A percentile compares a stretch with the other conserved stretches of the same genome.
These are phyloP conservation scores for Spatulosminthurus flaviceps DNA, from an alignment of 2,888 invertebrate species.

Conservation along the genomic window DNA sequence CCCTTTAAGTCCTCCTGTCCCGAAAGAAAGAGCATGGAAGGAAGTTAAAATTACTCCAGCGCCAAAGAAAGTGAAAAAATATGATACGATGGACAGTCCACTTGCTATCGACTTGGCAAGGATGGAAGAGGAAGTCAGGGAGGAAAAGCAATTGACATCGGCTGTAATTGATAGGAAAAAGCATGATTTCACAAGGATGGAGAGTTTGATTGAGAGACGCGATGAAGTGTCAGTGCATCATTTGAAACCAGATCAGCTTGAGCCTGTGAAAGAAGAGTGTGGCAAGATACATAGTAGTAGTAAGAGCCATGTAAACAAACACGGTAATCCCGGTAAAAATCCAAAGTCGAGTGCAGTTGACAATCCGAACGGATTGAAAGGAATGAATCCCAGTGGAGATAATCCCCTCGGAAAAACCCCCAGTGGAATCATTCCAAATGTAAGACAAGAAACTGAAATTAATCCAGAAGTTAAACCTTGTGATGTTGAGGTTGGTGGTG, in stretches of 20 bases:
- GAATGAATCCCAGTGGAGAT: background rate
- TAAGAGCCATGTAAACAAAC: background rate
- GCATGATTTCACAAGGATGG: conserved; percentile 61
- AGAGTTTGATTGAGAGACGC: conserved; percentile 61
- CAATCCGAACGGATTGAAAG: conserved; percentile 2
- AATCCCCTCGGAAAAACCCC: background rate
- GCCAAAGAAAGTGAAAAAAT: conserved; percentile 28
- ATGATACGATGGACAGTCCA: conserved; percentile 8
- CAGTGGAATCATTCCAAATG: background rate
- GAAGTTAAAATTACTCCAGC: conserved; percentile 31
- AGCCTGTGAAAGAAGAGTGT: background rate
- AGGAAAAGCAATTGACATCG: background rate
- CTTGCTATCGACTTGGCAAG: conserved; percentile 20
- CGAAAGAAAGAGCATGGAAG: conserved; percentile 53
- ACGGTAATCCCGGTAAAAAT: background rate
- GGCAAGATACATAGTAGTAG: background rate
- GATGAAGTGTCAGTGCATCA: conserved; percentile 55
- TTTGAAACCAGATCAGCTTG: background rate
- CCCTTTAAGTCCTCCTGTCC: conserved; percentile 1
- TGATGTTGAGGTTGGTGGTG: conserved; percentile 37
- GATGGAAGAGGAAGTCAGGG: conserved; percentile 41
- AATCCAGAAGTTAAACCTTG: conserved; percentile 28
- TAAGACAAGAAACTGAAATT: conserved; percentile 15
- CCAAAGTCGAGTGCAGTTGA: conserved; percentile 6
- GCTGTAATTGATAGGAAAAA: conserved; percentile 30